Evolutionary conservation across 1,140 invertebrate genomes (phyloP), one percentile per base, ranked within the genome.

Genomic region (Bombus vancouverensis): DNA sequence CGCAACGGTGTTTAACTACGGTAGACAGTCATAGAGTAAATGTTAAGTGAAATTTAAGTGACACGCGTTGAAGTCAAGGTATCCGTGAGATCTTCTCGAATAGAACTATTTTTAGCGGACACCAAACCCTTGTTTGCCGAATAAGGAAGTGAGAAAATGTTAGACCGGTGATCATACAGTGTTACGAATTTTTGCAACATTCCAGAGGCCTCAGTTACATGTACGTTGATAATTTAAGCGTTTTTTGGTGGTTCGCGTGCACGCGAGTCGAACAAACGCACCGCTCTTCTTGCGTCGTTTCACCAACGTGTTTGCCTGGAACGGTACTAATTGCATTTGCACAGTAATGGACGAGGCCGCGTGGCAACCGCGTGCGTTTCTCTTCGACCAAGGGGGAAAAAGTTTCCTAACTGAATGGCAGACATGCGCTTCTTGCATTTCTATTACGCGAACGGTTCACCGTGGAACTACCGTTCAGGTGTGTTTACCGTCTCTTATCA

Each of bases 251-350:
- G 25, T 47, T 78, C 28, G 39, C 53, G 57, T 47, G 76, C 76
- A 62, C 65, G 66, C 75, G 32, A 72, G 44, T 8, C 65, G 89
- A 83, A 88, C 87, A 89, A 92, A 91, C 84, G 87, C 72, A 77
- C 87, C 81, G 89, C 76, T 81, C 74, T 92, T 92, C 91, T 93
- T 93, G 92, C 91, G 71, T 42, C 81, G 59, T 66, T 53, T 83
- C 39, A 42, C 53, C 32, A 72, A 83, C 87, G 89, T 87, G 89
- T 91, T 87, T 85, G 88, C 78, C 85, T 87, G 89, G 87, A 87
- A 92, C 90, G 92, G 93, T 93, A 92, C 93, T 93, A 94, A 94
- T 92, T 93, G 91, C 92, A 93, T 93, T 93, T 93, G 92, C 92
- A 91, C 92, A 92, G 89, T 93, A 93, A 92, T 93, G 90, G 91